Evolutionary conservation across 2,113 vertebrate species (phyloP).

Genomic region (Corythornis vintsioides): DNA sequence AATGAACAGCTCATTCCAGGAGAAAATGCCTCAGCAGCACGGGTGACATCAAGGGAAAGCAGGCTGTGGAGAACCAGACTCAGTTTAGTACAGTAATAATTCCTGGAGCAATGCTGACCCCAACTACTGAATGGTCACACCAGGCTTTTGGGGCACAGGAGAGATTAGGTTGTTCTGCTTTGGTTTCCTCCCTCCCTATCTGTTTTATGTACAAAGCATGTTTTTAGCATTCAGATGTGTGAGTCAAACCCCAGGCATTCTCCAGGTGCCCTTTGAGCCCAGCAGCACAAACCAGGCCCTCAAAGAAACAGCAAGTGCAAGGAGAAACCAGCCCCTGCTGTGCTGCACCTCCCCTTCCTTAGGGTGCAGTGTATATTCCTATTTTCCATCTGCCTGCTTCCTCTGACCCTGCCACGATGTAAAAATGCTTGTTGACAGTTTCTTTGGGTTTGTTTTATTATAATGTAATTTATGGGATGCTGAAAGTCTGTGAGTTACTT

Average conservation of each 20-base stretch:
- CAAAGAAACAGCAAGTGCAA: background rate
- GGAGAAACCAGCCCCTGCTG: background rate
- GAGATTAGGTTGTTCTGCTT: background rate
- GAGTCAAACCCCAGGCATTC: background rate
- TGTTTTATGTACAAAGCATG: background rate
- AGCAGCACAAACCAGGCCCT: background rate
- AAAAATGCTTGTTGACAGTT: constrained; percentile 12
- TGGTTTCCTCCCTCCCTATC: background rate
- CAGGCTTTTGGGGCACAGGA: background rate
- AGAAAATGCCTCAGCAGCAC: background rate
- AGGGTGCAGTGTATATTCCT: background rate
- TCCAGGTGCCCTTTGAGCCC: background rate
- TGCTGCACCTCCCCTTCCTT: background rate
- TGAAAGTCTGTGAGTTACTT: constrained; percentile 6
- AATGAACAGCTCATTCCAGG: background rate
- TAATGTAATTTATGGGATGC: constrained; percentile 21
- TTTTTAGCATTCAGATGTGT: background rate
- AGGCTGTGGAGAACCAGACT: background rate
- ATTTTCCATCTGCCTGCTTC: background rate
- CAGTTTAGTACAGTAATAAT: background rate
- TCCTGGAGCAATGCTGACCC: background rate
- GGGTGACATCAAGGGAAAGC: constrained; percentile 2
- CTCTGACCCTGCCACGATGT: background rate
- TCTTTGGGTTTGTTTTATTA: constrained; percentile 24
- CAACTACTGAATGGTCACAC: background rate